Percentiles rank a stretch among this genome's conserved stretches.
Evolutionary conservation across 2,888 invertebrate genomes (phyloP).

Genomic region (Eristalis pertinax): DNA sequence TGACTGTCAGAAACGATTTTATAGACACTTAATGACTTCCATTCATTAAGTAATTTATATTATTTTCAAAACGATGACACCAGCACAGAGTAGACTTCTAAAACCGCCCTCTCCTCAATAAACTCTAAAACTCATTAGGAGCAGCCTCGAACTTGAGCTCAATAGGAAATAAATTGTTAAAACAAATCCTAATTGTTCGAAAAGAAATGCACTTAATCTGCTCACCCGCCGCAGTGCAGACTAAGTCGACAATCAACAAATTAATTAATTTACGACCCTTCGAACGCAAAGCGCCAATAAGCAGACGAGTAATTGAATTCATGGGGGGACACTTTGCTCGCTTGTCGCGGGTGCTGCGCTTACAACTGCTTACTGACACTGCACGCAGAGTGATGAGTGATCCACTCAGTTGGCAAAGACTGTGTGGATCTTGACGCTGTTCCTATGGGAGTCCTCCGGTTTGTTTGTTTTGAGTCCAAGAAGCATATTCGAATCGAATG

Average conservation of each 20-base stretch:
- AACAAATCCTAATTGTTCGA: neutral
- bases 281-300: constrained; percentile 20
- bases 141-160: neutral
- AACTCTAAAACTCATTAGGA: neutral
- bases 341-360: neutral
- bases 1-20: too few species aligned
- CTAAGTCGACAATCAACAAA: neutral
- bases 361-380: neutral
- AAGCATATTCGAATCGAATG: constrained; percentile 12
- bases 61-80: too few species aligned
- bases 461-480: constrained; percentile 19
- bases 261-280: constrained; percentile 56
- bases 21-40: too few species aligned
- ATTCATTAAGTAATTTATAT: too few species aligned
- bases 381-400: constrained; percentile 1
- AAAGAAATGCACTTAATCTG: neutral
- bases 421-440: constrained; percentile 43
- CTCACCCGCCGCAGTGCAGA: neutral
- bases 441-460: constrained; percentile 19
- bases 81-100: too few species aligned
- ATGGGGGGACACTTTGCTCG: constrained; percentile 1
- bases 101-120: neutral
- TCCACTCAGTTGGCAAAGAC: constrained; percentile 13
- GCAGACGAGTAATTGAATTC: constrained; percentile 35
- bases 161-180: neutral